Conservation (phyloP, 23 tunicate species). For the Clavelina lepadiformis region DNA sequence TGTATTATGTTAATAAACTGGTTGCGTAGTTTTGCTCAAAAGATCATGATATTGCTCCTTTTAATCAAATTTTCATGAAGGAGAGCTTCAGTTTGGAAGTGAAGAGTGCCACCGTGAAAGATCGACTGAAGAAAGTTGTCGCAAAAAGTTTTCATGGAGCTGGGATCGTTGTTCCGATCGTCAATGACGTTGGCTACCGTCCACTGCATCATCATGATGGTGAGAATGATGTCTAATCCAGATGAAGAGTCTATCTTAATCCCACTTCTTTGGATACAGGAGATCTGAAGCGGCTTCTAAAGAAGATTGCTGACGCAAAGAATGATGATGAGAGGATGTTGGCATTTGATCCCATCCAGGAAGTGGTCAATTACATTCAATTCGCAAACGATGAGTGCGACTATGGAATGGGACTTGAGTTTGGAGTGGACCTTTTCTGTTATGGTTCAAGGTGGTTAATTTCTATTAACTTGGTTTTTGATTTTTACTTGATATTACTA, state of each 20-base stretch:
- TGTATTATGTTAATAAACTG: too few relatives aligned
- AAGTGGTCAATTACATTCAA: constrained; percentile 48
- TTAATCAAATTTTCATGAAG: constrained; percentile 1
- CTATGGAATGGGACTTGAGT: constrained; percentile 88
- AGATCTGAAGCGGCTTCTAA: constrained; percentile 22
- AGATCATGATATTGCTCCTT: constrained; percentile 1
- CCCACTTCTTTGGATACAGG: neutral
- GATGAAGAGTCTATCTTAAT: neutral
- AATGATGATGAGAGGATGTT: constrained; percentile 59
- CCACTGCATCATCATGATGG: constrained; percentile 29
- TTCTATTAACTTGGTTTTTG: too few relatives aligned
- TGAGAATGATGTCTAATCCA: constrained; percentile 2
- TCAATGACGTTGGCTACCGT: constrained; percentile 69
- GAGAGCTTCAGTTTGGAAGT: constrained; percentile 3
- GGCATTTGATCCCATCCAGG: constrained; percentile 69
- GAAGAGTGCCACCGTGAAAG: constrained; percentile 18
- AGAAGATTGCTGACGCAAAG: constrained; percentile 38
- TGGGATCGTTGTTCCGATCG: constrained; percentile 78
- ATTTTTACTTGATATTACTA: too few relatives aligned
- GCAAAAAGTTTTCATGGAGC: constrained; percentile 48
- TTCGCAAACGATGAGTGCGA: constrained; percentile 94
- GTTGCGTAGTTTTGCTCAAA: too few relatives aligned
- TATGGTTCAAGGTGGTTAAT: constrained; percentile 73
- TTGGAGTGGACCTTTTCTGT: constrained; percentile 75
- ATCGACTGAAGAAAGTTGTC: constrained; percentile 39